Evolutionary conservation across 2,888 invertebrate species (phyloP), one percentile per base, ranked within the genome.

Genomic region (Coelinius sp.): DNA sequence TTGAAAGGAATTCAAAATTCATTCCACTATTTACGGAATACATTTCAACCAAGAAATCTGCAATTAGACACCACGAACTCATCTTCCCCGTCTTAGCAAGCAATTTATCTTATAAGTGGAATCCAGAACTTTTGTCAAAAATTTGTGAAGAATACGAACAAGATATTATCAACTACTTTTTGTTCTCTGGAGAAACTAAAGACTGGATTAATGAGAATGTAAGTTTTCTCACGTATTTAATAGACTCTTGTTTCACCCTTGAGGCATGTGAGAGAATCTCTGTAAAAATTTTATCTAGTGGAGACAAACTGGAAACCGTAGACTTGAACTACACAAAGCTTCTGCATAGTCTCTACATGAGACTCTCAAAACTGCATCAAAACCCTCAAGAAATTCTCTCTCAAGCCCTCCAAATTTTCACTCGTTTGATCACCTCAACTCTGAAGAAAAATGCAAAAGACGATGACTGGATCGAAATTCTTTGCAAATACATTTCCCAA

Each of bases 71-170:
- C 81, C 91, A 92, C 81, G 92, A 92, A 80, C 82, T 93, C 0
- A 88, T 93, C 1, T 90, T 94, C 78, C 92, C 93, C 0, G 82
- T 94, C 62, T 89, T 76, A 80, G 90, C 80, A 75, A 89, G 80
- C 81, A 91, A 88, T 82, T 83, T 76, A 81, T 88, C 76, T 86
- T 88, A 78, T 68, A 89, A 76, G 52, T 81, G 86, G 78, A 86
- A 90, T 0, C 86, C 89, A 41, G 86, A 89, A 24, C 86, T 92
- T 25, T 83, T 93, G 2, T 81, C 83, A 22, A 89, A 86, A 64
- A 88, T 94, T 68, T 93, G 90, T 80, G 88, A 90, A 53, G 89
- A 91, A 79, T 92, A 92, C 76, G 91, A 92, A 84, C 86, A 89
- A 0, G 91, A 92, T 75, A 90, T 95, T 38, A 84, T 89, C 64